A percentile compares a stretch with the other conserved stretches of the same genome.
These are phyloP conservation scores for Pan paniscus DNA, from an alignment of 2,113 vertebrate genomes.

Conservation along the genomic window DNA sequence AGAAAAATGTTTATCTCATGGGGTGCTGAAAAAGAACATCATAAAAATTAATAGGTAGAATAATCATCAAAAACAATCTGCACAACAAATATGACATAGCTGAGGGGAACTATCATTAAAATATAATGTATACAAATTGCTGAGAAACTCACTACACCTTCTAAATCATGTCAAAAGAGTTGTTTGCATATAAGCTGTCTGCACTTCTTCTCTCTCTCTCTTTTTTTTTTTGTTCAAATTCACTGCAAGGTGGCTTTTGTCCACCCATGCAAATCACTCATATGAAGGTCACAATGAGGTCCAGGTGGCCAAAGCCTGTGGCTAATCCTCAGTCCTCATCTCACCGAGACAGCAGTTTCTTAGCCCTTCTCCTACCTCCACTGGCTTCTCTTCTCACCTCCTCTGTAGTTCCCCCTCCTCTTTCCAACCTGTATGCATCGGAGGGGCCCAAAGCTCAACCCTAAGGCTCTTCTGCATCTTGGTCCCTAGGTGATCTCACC, in stretches of 20 bases:
- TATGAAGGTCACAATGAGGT: accelerated
- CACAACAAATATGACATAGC: neutral
- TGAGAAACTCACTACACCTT: neutral
- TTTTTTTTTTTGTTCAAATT: accelerated
- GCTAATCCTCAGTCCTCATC: neutral
- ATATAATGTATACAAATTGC: neutral
- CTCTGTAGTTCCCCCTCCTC: neutral
- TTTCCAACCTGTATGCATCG: accelerated
- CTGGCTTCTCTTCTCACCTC: neutral
- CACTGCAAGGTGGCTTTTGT: neutral
- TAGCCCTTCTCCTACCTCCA: no score
- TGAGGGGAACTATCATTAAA: neutral
- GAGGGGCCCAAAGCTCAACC: neutral
- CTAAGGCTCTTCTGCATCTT: neutral
- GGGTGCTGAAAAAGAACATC: neutral
- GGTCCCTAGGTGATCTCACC: neutral
- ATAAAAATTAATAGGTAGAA: neutral
- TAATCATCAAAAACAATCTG: neutral
- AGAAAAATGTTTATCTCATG: neutral
- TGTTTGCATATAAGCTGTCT: neutral
- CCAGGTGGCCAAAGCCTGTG: neutral
- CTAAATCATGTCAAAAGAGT: neutral
- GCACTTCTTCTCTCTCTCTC: accelerated
- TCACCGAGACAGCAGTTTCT: accelerated
- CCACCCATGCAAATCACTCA: neutral